Conservation (phyloP, 2,888 invertebrate genomes). For the Polia nebulosa region DNA sequence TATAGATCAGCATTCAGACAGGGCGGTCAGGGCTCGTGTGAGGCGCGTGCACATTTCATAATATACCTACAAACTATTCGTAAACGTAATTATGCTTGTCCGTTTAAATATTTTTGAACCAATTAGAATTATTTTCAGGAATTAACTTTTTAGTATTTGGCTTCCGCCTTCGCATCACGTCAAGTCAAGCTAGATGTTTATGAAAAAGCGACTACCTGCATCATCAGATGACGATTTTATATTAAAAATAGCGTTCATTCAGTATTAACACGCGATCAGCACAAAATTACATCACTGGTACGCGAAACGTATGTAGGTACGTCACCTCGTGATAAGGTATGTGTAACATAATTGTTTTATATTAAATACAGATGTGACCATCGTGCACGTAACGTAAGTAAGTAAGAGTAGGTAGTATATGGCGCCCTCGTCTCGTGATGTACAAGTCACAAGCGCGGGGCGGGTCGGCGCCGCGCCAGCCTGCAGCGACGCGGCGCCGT, state of each 20-base stretch:
- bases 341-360: constrained; percentile 72
- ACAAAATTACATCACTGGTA: constrained; percentile 81
- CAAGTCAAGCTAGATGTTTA: not conserved
- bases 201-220: constrained; percentile 9
- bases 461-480: constrained; percentile 76
- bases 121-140: constrained; percentile 27
- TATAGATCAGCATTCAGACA: constrained; percentile 32
- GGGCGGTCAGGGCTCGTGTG: constrained; percentile 16
- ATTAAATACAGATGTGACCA: constrained; percentile 60
- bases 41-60: constrained; percentile 32
- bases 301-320: constrained; percentile 65
- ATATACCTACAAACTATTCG: constrained; percentile 19
- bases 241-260: constrained; percentile 72
- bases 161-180: not conserved
- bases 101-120: not conserved
- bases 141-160: not conserved
- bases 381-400: constrained; percentile 58
- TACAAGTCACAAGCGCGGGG: constrained; percentile 51
- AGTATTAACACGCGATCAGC: constrained; percentile 71
- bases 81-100: not conserved
- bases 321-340: constrained; percentile 78
- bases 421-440: constrained; percentile 80
- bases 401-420: constrained; percentile 52
- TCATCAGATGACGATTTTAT: constrained; percentile 52
- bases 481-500: constrained; percentile 62